Base-by-base conservation (phyloP, 2,113 vertebrate genomes). In the Cochlearius cochlearius region DNA sequence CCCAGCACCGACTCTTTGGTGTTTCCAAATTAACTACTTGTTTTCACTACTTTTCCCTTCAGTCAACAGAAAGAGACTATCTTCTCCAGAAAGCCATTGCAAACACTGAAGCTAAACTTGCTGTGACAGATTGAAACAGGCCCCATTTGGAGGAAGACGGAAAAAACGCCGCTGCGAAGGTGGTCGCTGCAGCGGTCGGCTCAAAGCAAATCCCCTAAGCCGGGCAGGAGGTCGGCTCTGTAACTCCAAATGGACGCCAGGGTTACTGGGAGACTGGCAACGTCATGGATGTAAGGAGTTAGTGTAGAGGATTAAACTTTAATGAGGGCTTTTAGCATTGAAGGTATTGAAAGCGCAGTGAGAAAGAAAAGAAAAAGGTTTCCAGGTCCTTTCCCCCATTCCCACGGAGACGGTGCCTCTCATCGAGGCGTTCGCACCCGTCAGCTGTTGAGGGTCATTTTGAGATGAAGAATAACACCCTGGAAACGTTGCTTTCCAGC, bases 361-460 rank as follows among this genome's bases (percentile, higher is more conserved):
- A 67, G 63, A 11, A 53, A 41, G 49, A 43, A 19, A 45, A 73
- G 79, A 1, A 2, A 25, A 50, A 41, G 52, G 59, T 55, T 56
- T 38, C n/a, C 0, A 38, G 49, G 63, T 62, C 56, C 38, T 45
- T 58, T 60, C 12, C 7, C 3, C 20, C 8, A 0, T 59, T 27
- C 86, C 4, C 18, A 7, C 21, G 20, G 19, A 7, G 4, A 2
- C 2, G 0, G 23, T 0, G 0, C 6, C 26, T 68, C 66, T 26
- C 81, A 1, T 3, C 0, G 0, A 34, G 36, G 41, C 0, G 0
- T 34, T 36, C 4, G 29, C 27, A 12, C 67, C 45, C 6, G 0
- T 10, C 67, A 23, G 58, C 72, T 26, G 8, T 2, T 0, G 7
- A 30, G 59, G 68, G 38, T 38, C 25, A 1, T 45, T 66, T 20